phyloP scores from a whole-genome alignment of 1,140 invertebrate genomes.

The Drosophila quadrilineata region DNA sequence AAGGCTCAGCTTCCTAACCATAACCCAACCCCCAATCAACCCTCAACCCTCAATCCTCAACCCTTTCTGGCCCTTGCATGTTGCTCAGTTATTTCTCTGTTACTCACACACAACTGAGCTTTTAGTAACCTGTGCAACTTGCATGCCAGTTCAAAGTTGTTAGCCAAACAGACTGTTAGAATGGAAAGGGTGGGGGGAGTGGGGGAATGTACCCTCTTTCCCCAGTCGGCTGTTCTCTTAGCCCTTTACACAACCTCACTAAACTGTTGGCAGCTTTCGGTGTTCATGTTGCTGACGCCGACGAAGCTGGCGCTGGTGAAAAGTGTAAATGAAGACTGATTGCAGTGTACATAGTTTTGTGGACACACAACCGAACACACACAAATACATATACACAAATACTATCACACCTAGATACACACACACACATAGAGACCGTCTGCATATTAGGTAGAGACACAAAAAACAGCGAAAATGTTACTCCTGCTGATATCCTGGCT shows the following conservation, averaged over 20 bases:
- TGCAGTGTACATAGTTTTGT: slow-evolving; percentile 65
- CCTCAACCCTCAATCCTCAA: neutral
- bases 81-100: slow-evolving; percentile 37
- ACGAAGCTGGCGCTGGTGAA: slow-evolving; percentile 63
- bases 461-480: slow-evolving; percentile 54
- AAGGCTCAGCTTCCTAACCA: slow-evolving; percentile 10
- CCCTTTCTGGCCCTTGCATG: neutral
- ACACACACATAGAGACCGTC: neutral
- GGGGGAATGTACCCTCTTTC: slow-evolving; percentile 7
- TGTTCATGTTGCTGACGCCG: slow-evolving; percentile 51
- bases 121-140: slow-evolving; percentile 26
- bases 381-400: slow-evolving; percentile 9
- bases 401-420: slow-evolving; percentile 3
- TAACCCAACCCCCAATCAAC: neutral
- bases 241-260: neutral
- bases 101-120: slow-evolving; percentile 42
- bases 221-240: neutral
- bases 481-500: slow-evolving; percentile 30
- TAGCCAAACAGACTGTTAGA: slow-evolving; percentile 32
- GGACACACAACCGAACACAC: slow-evolving; percentile 33
- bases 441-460: slow-evolving; percentile 29
- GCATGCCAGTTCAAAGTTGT: slow-evolving; percentile 70
- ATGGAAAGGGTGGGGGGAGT: too few relatives aligned
- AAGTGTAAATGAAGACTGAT: slow-evolving; percentile 79
- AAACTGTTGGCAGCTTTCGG: slow-evolving; percentile 31